phyloP scores from a whole-genome alignment of 1,140 invertebrate genomes.

The Neodiprion virginianus region DNA sequence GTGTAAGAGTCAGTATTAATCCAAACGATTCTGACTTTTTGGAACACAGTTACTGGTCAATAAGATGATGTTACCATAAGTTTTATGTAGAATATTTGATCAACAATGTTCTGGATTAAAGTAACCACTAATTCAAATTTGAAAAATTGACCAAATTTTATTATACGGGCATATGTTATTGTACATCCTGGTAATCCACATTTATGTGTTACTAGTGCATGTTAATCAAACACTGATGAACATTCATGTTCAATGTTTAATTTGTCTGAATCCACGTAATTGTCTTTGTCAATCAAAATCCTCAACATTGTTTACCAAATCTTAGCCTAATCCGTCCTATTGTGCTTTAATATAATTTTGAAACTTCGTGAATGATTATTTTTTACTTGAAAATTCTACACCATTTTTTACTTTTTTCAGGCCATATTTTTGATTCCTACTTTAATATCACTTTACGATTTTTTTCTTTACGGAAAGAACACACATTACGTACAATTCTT shows the following conservation, averaged over 20 bases:
- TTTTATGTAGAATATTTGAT: constrained; percentile 28
- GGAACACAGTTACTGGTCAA: neutral
- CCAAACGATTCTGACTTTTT: neutral
- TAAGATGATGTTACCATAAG: neutral
- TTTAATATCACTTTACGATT: constrained; percentile 15
- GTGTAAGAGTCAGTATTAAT: neutral
- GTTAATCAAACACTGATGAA: too few relatives aligned
- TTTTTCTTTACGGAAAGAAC: neutral
- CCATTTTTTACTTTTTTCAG: constrained; percentile 20
- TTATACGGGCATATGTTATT: too few relatives aligned
- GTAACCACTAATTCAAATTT: neutral
- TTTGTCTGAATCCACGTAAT: too few relatives aligned
- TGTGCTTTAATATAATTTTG: neutral
- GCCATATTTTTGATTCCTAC: constrained; percentile 24
- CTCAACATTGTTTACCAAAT: constrained; percentile 1
- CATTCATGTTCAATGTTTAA: too few relatives aligned
- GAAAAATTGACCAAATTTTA: too few relatives aligned
- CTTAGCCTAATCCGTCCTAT: neutral
- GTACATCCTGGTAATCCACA: too few relatives aligned
- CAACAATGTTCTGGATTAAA: constrained; percentile 27
- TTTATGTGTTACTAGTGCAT: too few relatives aligned
- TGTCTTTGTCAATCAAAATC: too few relatives aligned
- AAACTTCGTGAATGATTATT: constrained; percentile 14
- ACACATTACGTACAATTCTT: constrained; percentile 2
- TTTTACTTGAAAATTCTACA: neutral